phyloP scores from a whole-genome alignment of 2,797 vertebrate genomes.

The Enteromius afrohamiltoni region DNA sequence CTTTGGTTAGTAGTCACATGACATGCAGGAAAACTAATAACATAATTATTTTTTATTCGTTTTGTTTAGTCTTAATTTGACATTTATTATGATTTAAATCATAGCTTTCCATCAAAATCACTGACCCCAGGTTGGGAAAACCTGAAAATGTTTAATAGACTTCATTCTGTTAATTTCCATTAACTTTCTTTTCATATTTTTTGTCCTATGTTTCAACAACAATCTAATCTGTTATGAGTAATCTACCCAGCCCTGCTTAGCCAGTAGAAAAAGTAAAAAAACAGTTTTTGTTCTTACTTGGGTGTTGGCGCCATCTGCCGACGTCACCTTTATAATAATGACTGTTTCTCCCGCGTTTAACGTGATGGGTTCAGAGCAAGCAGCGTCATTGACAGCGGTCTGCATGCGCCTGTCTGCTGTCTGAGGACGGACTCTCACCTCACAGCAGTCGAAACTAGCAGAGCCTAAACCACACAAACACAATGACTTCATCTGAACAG shows the following conservation, averaged over 20 bases:
- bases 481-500: neutral
- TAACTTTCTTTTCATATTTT: neutral
- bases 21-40: too few relatives aligned
- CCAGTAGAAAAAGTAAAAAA: neutral
- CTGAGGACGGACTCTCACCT: constrained; percentile 60
- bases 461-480: constrained; percentile 48
- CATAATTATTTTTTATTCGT: neutral
- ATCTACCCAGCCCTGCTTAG: neutral
- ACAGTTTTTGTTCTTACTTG: constrained; percentile 66
- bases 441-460: constrained; percentile 64
- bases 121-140: neutral
- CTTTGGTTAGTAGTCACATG: neutral
- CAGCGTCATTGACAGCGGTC: constrained; percentile 64
- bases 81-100: neutral
- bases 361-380: constrained; percentile 44
- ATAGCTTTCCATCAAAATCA: neutral
- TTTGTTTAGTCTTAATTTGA: neutral
- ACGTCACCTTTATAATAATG: constrained; percentile 69
- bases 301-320: constrained; percentile 77
- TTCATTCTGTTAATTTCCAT: too few relatives aligned
- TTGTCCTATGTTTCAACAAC: neutral
- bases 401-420: constrained; percentile 69
- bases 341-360: constrained; percentile 69
- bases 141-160: neutral
- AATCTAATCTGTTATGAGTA: too few relatives aligned